Percentiles rank a stretch among this genome's conserved stretches.
phyloP scores from a whole-genome alignment of 2,113 vertebrate genomes.

The Sphyrna mokarran region DNA sequence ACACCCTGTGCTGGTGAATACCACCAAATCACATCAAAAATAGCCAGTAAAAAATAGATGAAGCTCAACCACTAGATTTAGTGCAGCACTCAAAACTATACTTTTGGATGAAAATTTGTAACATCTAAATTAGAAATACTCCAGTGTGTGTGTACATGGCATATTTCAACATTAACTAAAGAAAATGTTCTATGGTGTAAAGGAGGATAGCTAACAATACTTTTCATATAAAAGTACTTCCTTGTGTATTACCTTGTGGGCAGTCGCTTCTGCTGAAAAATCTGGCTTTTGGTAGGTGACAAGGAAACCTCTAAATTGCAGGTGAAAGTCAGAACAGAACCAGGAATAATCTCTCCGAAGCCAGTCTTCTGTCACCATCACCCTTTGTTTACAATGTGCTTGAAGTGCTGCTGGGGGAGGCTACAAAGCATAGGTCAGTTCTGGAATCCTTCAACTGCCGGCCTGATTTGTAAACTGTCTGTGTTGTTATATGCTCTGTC shows the following conservation, averaged over 20 bases:
- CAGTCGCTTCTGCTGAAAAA: not conserved
- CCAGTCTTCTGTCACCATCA: too few relatives aligned
- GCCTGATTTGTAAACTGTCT: too few relatives aligned
- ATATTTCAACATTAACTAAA: not conserved
- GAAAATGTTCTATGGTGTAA: not conserved
- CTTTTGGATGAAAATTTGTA: not conserved
- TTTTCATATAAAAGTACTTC: not conserved
- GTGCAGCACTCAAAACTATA: not conserved
- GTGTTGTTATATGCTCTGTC: too few relatives aligned
- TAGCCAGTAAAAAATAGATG: not conserved
- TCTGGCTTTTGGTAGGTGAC: not conserved
- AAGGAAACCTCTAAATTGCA: not conserved
- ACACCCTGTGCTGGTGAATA: not conserved
- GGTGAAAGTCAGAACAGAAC: not conserved
- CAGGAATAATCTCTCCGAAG: too few relatives aligned
- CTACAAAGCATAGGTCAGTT: too few relatives aligned
- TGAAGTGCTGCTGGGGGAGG: too few relatives aligned
- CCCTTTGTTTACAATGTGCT: too few relatives aligned
- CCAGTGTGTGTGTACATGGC: not conserved
- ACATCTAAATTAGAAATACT: not conserved
- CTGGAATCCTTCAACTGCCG: too few relatives aligned
- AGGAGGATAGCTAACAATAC: not conserved
- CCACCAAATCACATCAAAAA: not conserved
- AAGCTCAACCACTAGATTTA: not conserved
- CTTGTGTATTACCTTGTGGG: not conserved